Evolutionary conservation across 2,113 vertebrate species (phyloP).

Genomic region (Paraplagusia blochii): DNA sequence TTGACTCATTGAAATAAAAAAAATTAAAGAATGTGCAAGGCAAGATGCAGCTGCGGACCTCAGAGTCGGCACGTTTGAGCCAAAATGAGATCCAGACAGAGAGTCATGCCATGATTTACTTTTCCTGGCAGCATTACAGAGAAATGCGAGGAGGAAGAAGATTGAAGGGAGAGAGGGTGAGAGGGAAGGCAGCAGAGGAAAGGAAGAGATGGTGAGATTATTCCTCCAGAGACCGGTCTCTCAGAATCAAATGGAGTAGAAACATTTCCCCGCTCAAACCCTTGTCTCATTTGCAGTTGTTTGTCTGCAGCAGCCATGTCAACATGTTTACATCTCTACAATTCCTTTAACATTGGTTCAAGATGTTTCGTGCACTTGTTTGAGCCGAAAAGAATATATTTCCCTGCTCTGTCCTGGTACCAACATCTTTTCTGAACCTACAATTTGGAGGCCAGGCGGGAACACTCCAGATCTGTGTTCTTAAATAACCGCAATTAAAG

Average conservation of each 20-base stretch:
- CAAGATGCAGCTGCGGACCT: conserved; percentile 54
- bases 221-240: conserved; percentile 21
- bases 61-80: conserved; percentile 50
- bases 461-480: too few species aligned
- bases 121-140: conserved; percentile 69
- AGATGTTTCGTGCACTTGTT: conserved; percentile 1
- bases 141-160: conserved; percentile 41
- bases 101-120: conserved; percentile 65
- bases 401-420: too few species aligned
- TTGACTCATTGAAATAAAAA: conserved; percentile 29
- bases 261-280: neutral
- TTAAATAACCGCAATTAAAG: too few species aligned
- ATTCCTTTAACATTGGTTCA: conserved; percentile 5
- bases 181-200: conserved; percentile 15
- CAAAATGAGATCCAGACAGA: conserved; percentile 64
- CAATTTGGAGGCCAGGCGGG: too few species aligned
- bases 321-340: conserved; percentile 11
- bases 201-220: conserved; percentile 29
- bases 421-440: too few species aligned
- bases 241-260: conserved; percentile 7
- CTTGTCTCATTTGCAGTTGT: neutral
- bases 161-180: conserved; percentile 19
- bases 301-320: neutral
- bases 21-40: conserved; percentile 36
- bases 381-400: conserved; percentile 12